Conservation (phyloP, 1,140 invertebrate genomes). For the Sitobion miscanthi region DNA sequence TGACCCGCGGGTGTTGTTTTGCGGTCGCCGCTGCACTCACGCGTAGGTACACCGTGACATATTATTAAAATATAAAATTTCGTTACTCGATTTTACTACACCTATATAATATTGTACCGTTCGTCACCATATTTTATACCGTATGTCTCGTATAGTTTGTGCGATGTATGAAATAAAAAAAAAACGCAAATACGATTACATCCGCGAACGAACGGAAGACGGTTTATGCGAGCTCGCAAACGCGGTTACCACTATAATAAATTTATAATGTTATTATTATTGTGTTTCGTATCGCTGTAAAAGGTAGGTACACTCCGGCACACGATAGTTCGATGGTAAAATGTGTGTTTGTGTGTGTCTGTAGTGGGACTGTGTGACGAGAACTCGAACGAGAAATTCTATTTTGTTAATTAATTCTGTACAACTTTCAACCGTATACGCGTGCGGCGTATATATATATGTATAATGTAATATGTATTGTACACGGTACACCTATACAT, state of each 20-base stretch:
- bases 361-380: no score
- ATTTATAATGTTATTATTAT: constrained; percentile 1
- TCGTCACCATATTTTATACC: no score
- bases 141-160: not conserved
- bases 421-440: not conserved
- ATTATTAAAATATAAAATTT: no score
- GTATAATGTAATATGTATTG: no score
- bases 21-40: no score
- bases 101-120: no score
- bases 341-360: not conserved
- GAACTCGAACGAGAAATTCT: not conserved
- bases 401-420: constrained; percentile 18
- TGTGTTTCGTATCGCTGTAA: not conserved
- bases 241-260: not conserved
- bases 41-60: no score
- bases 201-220: not conserved
- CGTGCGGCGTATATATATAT: no score
- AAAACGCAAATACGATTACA: not conserved
- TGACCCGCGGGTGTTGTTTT: no score
- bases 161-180: not conserved
- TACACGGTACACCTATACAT: not conserved
- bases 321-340: not conserved
- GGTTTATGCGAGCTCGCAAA: not conserved
- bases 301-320: not conserved
- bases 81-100: no score